Evolutionary conservation across 2,113 vertebrate species (phyloP), one percentile per base, ranked within the genome.

Genomic region (Isurus oxyrinchus): DNA sequence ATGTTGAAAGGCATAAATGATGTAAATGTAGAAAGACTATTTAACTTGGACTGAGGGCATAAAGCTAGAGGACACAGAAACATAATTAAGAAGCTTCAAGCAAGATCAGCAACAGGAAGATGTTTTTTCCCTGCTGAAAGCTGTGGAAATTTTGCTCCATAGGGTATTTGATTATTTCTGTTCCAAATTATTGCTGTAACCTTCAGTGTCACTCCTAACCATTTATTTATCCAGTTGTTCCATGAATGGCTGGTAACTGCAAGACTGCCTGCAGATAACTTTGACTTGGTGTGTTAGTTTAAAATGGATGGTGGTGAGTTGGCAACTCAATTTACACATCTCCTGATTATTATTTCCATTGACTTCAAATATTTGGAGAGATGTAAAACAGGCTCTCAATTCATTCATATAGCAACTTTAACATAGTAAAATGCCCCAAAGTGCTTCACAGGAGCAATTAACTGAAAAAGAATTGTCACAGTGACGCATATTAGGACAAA

Each of bases 51-150:
- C 53, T 57, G 53, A 57, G 53, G 53, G 87, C 87, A 88, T 11
- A 88, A 88, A 88, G 55, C 87, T 88, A 88, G 87, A 88, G 87
- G 87, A 31, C 53, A 57, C 55, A 27, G 31, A 25, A 55, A 88
- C 31, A 35, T 88, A 88, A 88, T 88, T 88, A 88, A 57, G 87
- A 88, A 88, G 49, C 87, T 88, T 88, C 49, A 57, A 88, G 49
- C 87, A 88, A 88, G 21, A 57, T 25, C 53, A 13, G 23, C 49
- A 57, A 88, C 57, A 53, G 31, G 87, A 88, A 88, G 86, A 3
- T 49, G 44, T 88, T 53, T 88, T 55, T 19, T 23, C 6, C 53
- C 25, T 23, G 23, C 49, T 31, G 87, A 57, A 53, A 57, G 25
- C 84, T 3, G 49, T 55, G 49, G 25, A 53, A 55, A 55, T 88